phyloP scores from a whole-genome alignment of 1,140 invertebrate genomes.

The Cataglyphis hispanica region DNA sequence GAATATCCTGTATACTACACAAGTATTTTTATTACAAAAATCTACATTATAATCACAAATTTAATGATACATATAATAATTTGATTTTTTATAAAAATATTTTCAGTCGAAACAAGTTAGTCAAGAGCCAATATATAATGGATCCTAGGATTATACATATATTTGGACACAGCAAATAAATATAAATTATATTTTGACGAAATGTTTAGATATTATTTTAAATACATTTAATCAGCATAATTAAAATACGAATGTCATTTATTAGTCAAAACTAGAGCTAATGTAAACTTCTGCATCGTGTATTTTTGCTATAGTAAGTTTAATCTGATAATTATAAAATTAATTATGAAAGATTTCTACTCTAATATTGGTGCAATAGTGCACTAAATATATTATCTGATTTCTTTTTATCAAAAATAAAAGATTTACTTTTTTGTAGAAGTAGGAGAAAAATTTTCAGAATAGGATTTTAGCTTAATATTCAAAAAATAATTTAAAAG shows the following conservation, averaged over 20 bases:
- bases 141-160: background rate
- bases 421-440: slow-evolving; percentile 5
- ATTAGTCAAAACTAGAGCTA: background rate
- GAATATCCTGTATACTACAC: background rate
- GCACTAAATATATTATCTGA: background rate
- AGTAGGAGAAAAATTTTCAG: background rate
- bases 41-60: background rate
- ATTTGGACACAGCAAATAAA: background rate
- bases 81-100: background rate
- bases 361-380: background rate
- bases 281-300: background rate
- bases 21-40: background rate
- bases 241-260: background rate
- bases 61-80: too few relatives aligned
- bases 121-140: background rate
- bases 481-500: slow-evolving; percentile 17
- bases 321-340: background rate
- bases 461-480: slow-evolving; percentile 38
- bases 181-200: background rate
- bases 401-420: background rate
- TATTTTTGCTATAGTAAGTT: background rate
- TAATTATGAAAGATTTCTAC: background rate
- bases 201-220: background rate
- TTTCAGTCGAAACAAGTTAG: slow-evolving; percentile 22
- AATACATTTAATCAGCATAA: slow-evolving; percentile 7